phyloP scores from a whole-genome alignment of 2,888 invertebrate species.

The Lochmaea crataegi region DNA sequence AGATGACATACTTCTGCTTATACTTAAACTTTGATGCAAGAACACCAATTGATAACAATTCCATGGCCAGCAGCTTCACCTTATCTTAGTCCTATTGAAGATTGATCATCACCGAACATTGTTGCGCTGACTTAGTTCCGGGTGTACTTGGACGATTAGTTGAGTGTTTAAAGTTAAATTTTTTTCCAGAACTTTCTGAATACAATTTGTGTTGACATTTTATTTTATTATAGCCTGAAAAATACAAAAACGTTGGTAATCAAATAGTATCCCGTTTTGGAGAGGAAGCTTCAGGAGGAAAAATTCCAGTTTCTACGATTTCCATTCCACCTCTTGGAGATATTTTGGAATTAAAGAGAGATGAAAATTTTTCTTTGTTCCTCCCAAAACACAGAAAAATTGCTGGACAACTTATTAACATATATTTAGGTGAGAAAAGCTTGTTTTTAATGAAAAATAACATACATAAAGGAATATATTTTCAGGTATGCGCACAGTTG shows the following conservation, averaged over 20 bases:
- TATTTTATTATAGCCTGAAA: constrained; percentile 63
- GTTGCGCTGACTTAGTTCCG: too few species aligned
- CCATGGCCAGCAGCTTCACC: too few species aligned
- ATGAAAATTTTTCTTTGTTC: constrained; percentile 81
- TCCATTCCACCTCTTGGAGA: constrained; percentile 70
- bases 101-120: too few species aligned
- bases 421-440: constrained; percentile 71
- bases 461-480: background rate
- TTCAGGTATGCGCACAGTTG: constrained; percentile 66
- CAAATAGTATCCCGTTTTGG: constrained; percentile 72
- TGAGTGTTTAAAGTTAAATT: too few species aligned
- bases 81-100: too few species aligned
- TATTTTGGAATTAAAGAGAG: constrained; percentile 70
- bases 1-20: too few species aligned
- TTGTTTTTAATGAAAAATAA: background rate
- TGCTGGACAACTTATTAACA: constrained; percentile 76
- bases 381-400: constrained; percentile 77
- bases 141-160: background rate
- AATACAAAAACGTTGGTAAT: constrained; percentile 70
- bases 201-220: too few species aligned
- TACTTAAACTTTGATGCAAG: too few species aligned
- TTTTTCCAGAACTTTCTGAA: too few species aligned
- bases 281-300: constrained; percentile 66
- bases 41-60: too few species aligned
- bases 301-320: constrained; percentile 69